These are phyloP conservation scores for Drosophila ezoana DNA, from an alignment of 2,888 invertebrate genomes.

Conservation along the genomic window DNA sequence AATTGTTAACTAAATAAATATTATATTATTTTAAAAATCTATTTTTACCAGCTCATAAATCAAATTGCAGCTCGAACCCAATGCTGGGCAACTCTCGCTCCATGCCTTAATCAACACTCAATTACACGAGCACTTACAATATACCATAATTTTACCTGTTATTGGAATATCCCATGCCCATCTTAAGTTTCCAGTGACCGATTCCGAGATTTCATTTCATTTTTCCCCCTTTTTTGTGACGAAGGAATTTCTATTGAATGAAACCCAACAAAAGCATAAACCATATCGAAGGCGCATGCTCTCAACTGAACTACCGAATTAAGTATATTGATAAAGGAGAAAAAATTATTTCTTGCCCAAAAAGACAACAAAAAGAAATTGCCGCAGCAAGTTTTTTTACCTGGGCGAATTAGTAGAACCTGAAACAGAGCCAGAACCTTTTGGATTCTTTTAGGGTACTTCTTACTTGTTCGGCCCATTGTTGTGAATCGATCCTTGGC, in stretches of 20 bases:
- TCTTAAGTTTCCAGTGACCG: conserved; percentile 40
- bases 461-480: conserved; percentile 11
- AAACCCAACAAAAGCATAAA: conserved; percentile 55
- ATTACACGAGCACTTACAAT: conserved; percentile 30
- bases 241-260: conserved; percentile 51
- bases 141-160: conserved; percentile 33
- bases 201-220: conserved; percentile 39
- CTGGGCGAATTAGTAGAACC: conserved; percentile 51
- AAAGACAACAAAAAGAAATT: conserved; percentile 51
- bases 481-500: conserved; percentile 46
- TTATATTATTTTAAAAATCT: background rate
- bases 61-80: background rate
- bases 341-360: conserved; percentile 20
- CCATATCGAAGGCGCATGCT: conserved; percentile 20
- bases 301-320: conserved; percentile 45
- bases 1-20: background rate
- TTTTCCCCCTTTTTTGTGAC: conserved; percentile 16
- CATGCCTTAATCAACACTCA: background rate
- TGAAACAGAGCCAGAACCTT: conserved; percentile 20
- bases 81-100: background rate
- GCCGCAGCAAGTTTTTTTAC: conserved; percentile 54
- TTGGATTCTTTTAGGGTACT: conserved; percentile 13
- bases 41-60: background rate
- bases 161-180: conserved; percentile 2
- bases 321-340: conserved; percentile 12